Percentiles rank a stretch among this genome's conserved stretches.
phyloP scores from a whole-genome alignment of 2,113 vertebrate genomes.

The Haplotaxodon microlepis region DNA sequence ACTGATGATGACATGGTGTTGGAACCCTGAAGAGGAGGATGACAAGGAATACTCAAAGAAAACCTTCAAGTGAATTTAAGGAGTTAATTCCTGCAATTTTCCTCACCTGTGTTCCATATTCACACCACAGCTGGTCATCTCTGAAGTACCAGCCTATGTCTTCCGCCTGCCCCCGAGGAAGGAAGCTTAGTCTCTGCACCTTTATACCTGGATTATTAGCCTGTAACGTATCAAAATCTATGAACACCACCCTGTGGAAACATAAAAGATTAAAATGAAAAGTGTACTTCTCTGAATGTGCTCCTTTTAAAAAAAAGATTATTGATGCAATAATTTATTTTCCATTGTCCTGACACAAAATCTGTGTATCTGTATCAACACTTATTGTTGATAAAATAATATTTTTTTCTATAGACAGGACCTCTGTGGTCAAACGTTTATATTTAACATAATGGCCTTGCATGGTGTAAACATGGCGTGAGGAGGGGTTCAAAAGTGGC shows the following conservation, averaged over 20 bases:
- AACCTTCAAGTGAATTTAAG: not conserved
- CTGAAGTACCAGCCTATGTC: constrained; percentile 58
- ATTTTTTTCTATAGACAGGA: not conserved
- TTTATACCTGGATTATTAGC: not conserved
- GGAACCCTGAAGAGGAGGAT: constrained; percentile 11
- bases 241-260: constrained; percentile 28
- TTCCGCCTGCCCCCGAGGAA: constrained; percentile 8
- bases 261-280: not conserved
- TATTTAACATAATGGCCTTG: not conserved
- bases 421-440: not conserved
- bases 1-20: not conserved
- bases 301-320: not conserved
- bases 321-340: not conserved
- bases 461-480: not conserved
- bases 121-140: constrained; percentile 52
- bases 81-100: not conserved
- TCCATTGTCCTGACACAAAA: not conserved
- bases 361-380: not conserved
- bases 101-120: constrained; percentile 56
- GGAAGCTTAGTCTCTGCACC: constrained; percentile 12
- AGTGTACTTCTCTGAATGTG: not conserved
- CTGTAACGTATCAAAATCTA: constrained; percentile 52
- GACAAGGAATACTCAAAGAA: not conserved
- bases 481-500: not conserved
- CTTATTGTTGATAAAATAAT: not conserved